A percentile compares a stretch with the other conserved stretches of the same genome.
phyloP scores from a whole-genome alignment of 2,113 vertebrate species.

The Cairina moschata region DNA sequence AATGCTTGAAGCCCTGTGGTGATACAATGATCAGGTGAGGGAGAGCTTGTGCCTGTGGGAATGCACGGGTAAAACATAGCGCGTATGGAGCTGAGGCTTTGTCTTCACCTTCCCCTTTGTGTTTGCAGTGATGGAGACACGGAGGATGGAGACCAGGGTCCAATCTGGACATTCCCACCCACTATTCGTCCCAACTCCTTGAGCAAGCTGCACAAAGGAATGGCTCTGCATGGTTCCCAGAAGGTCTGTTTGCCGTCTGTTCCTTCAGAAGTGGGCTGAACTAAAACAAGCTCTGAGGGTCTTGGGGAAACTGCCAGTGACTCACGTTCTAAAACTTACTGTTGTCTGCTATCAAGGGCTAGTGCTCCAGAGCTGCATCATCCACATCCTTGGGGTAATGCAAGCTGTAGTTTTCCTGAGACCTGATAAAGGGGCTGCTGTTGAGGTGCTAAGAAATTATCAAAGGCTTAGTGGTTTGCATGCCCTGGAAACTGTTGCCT shows the following conservation, averaged over 20 bases:
- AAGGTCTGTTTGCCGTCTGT: conserved; percentile 72
- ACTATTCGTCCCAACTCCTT: conserved; percentile 90
- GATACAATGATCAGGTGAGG: fast-evolving
- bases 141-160: conserved; percentile 88
- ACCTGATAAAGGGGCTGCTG: not conserved
- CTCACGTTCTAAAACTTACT: fast-evolving
- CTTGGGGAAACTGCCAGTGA: not conserved
- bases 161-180: conserved; percentile 94
- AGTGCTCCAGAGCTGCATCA: not conserved
- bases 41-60: not conserved
- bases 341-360: not conserved
- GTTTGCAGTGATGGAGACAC: conserved; percentile 87
- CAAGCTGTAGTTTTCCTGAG: not conserved
- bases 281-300: not conserved
- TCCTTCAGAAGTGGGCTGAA: not conserved
- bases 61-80: fast-evolving
- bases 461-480: not conserved
- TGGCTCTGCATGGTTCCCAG: conserved; percentile 83
- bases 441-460: not conserved
- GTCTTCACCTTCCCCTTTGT: not conserved
- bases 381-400: not conserved
- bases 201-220: conserved; percentile 89
- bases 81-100: not conserved
- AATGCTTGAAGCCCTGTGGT: not conserved
- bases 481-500: not conserved